Percentiles rank a stretch among this genome's conserved stretches.
phyloP scores from a whole-genome alignment of 2,797 vertebrate genomes.

The Microcaecilia unicolor region DNA sequence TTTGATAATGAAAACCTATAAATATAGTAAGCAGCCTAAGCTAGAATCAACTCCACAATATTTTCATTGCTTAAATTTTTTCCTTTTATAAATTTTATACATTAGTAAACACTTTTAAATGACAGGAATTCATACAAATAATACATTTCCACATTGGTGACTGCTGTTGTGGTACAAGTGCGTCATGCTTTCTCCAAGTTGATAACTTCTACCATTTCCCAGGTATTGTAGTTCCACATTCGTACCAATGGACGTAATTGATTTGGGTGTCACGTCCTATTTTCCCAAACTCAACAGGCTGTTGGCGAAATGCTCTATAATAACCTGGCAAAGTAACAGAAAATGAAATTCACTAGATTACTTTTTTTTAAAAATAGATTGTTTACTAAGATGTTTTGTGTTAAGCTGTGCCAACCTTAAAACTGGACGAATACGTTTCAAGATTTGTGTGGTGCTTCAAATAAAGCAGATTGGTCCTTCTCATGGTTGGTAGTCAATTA shows the following conservation, averaged over 20 bases:
- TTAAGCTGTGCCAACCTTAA: too few relatives aligned
- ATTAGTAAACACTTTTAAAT: conserved; percentile 32
- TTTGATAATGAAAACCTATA: conserved; percentile 62
- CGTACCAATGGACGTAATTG: conserved; percentile 92
- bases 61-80: conserved; percentile 49
- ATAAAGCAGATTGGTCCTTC: too few relatives aligned
- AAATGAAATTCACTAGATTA: not conserved
- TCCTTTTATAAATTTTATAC: conserved; percentile 47
- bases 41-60: conserved; percentile 53
- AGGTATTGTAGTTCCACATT: conserved; percentile 91
- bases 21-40: conserved; percentile 67
- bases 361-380: too few relatives aligned
- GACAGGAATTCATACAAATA: conserved; percentile 34
- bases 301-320: conserved; percentile 85
- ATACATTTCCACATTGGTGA: conserved; percentile 4
- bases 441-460: too few relatives aligned
- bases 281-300: conserved; percentile 85
- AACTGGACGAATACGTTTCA: too few relatives aligned
- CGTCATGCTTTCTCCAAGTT: not conserved
- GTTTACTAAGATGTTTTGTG: too few relatives aligned
- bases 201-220: conserved; percentile 79
- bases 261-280: conserved; percentile 83
- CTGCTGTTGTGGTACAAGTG: not conserved
- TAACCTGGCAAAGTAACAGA: conserved; percentile 62
- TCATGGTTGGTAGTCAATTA: too few relatives aligned